These are phyloP conservation scores for Melolontha melolontha DNA, from an alignment of 2,888 invertebrate genomes.

Conservation along the genomic window DNA sequence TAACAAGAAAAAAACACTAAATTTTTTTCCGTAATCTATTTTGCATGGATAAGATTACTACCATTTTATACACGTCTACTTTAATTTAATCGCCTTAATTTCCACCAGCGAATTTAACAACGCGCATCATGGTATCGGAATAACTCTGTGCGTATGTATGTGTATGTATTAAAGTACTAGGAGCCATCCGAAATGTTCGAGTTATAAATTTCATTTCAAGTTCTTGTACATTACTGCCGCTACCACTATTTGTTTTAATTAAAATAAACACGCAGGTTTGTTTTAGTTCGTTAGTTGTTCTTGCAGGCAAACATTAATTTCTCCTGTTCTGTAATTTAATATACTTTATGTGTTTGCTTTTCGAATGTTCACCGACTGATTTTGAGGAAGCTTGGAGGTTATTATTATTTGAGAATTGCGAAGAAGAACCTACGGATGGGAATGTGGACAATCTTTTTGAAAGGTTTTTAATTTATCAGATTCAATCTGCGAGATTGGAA, in stretches of 20 bases:
- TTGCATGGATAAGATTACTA: too few relatives aligned
- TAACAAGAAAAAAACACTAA: too few relatives aligned
- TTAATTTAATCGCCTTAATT: too few relatives aligned
- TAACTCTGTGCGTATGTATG: too few relatives aligned
- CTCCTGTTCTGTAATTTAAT: constrained; percentile 12
- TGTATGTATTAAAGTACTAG: not conserved
- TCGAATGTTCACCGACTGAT: constrained; percentile 3
- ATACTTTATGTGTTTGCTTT: constrained; percentile 20
- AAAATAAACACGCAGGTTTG: constrained; percentile 29
- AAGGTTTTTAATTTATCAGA: too few relatives aligned
- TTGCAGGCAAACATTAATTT: constrained; percentile 30
- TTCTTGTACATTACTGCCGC: constrained; percentile 27
- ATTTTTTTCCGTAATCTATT: too few relatives aligned
- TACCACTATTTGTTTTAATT: constrained; percentile 28
- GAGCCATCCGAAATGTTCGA: constrained; percentile 5
- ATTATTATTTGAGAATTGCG: not conserved
- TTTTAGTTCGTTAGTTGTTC: constrained; percentile 29
- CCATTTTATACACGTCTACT: too few relatives aligned
- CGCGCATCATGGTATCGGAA: too few relatives aligned
- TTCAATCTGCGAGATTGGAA: too few relatives aligned
- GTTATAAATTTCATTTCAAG: constrained; percentile 27
- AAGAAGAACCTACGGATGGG: not conserved
- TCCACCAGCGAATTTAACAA: too few relatives aligned
- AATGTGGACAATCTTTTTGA: too few relatives aligned
- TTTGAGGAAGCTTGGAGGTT: not conserved